Evolutionary conservation across 92 coral and sea anemone genomes (phyloP).

Genomic region (Paramuricea clavata): DNA sequence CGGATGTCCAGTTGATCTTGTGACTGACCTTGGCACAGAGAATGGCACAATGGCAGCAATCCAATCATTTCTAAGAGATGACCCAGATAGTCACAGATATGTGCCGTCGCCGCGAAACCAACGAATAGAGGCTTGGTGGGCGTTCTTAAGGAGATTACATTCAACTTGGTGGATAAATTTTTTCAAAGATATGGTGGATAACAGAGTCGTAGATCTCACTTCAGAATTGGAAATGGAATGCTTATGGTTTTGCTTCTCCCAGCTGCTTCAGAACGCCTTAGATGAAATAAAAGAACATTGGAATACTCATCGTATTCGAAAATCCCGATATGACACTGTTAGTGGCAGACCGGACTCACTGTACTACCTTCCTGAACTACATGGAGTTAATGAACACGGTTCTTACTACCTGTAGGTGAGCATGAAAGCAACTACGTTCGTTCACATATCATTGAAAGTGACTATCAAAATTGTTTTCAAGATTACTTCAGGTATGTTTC

Average conservation of each 20-base stretch:
- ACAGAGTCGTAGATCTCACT: too few species aligned
- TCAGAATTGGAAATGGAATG: slow-evolving; percentile 69
- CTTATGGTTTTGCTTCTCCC: slow-evolving; percentile 71
- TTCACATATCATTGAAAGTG: too few species aligned
- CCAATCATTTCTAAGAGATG: slow-evolving; percentile 55
- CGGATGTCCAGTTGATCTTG: slow-evolving; percentile 49
- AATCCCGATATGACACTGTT: slow-evolving; percentile 36
- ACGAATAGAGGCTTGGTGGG: slow-evolving; percentile 70
- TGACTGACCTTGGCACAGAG: slow-evolving; percentile 56
- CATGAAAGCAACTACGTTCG: too few species aligned
- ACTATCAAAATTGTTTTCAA: too few species aligned
- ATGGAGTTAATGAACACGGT: too few species aligned
- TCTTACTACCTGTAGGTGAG: too few species aligned
- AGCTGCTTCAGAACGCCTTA: slow-evolving; percentile 47
- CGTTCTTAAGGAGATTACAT: slow-evolving; percentile 54
- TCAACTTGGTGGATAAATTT: slow-evolving; percentile 68
- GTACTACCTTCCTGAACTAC: not conserved
- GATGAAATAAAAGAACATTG: slow-evolving; percentile 61
- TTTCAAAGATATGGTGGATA: slow-evolving; percentile 57
- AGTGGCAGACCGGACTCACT: slow-evolving; percentile 20
- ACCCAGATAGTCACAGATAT: slow-evolving; percentile 66
- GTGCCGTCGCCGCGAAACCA: slow-evolving; percentile 73
- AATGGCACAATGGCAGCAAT: slow-evolving; percentile 46
- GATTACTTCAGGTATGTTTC: too few species aligned
- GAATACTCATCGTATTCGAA: slow-evolving; percentile 68